A percentile compares a stretch with the other conserved stretches of the same genome.
Conservation (phyloP, 1,140 invertebrate genomes). For the Drosophila aff. region DNA sequence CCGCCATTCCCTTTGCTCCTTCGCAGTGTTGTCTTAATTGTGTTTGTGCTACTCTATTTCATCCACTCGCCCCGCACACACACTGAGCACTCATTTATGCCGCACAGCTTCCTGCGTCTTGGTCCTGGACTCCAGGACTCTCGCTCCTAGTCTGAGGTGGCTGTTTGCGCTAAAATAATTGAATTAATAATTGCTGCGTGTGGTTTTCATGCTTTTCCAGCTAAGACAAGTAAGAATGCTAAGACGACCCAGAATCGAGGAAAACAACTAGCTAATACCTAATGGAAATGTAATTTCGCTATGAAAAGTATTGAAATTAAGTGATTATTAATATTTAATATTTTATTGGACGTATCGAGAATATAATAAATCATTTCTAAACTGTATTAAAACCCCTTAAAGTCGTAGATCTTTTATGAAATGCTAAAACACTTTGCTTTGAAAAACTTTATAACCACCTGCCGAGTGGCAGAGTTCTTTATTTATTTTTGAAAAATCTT, state of each 20-base stretch:
- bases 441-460: no score
- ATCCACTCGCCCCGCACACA: conserved; percentile 47
- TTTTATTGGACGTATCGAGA: background rate
- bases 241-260: background rate
- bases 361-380: background rate
- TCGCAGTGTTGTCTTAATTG: conserved; percentile 68
- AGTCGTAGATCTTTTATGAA: background rate
- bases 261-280: conserved; percentile 23
- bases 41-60: conserved; percentile 83
- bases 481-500: background rate
- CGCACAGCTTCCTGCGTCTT: conserved; percentile 53
- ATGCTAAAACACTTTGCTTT: background rate
- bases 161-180: conserved; percentile 84
- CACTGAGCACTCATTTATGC: conserved; percentile 69
- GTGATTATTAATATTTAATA: no score
- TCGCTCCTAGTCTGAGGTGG: conserved; percentile 67
- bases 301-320: background rate
- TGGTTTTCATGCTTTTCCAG: conserved; percentile 84
- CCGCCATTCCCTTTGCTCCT: conserved; percentile 20
- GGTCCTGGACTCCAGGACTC: conserved; percentile 34
- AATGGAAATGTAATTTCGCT: background rate
- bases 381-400: no score
- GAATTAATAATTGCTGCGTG: conserved; percentile 85
- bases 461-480: no score
- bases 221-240: conserved; percentile 72